phyloP scores from a whole-genome alignment of 2,113 vertebrate genomes.

The Mugil cephalus region DNA sequence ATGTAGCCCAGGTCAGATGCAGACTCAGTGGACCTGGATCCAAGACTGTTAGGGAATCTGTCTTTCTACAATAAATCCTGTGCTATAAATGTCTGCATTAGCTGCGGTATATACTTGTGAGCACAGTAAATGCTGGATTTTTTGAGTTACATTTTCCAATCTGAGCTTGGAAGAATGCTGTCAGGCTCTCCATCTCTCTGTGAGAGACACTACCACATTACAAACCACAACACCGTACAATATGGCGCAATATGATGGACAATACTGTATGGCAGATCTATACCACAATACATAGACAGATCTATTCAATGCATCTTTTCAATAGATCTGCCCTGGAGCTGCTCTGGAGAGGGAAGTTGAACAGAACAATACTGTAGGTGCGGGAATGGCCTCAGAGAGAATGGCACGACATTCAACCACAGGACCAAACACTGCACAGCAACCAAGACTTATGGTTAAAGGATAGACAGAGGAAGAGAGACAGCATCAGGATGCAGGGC shows the following conservation, averaged over 20 bases:
- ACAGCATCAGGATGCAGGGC: conserved; percentile 49
- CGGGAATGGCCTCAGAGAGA: conserved; percentile 31
- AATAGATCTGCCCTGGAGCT: conserved; percentile 72
- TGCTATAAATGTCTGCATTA: conserved; percentile 3
- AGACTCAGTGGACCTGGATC: conserved; percentile 38
- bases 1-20: conserved; percentile 40
- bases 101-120: conserved; percentile 8
- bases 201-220: conserved; percentile 45
- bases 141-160: conserved; percentile 59
- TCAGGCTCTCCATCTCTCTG: conserved; percentile 33
- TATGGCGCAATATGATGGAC: conserved; percentile 57
- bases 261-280: conserved; percentile 37
- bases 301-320: conserved; percentile 64
- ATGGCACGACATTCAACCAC: conserved; percentile 64
- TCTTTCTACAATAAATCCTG: conserved; percentile 1
- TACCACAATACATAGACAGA: conserved; percentile 54
- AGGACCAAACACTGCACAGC: conserved; percentile 72
- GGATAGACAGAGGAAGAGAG: conserved; percentile 36
- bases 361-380: conserved; percentile 37
- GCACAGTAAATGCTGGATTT: conserved; percentile 59
- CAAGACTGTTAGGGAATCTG: not conserved
- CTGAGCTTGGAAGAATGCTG: conserved; percentile 59
- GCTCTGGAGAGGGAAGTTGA: conserved; percentile 24
- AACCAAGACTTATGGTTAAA: conserved; percentile 59
- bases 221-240: conserved; percentile 65